Evolutionary conservation across 1,140 invertebrate species (phyloP).

Genomic region (Euwallacea similis): DNA sequence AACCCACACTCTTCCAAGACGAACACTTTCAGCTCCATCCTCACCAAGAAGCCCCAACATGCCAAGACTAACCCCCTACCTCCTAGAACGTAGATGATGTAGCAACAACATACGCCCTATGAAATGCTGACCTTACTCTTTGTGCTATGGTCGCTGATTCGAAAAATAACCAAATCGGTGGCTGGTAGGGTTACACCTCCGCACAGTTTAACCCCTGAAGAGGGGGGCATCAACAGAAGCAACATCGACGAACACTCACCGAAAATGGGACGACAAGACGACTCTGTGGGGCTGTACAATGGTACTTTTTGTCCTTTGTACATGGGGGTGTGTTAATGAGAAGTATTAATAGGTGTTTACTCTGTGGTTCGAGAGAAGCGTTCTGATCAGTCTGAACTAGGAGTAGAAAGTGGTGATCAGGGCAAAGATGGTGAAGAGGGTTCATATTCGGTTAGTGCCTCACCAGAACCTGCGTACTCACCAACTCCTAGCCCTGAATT

Average conservation of each 20-base stretch:
- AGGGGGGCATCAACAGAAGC: slow-evolving; percentile 15
- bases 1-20: no score
- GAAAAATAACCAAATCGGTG: slow-evolving; percentile 47
- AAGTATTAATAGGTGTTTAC: slow-evolving; percentile 18
- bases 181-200: slow-evolving; percentile 29
- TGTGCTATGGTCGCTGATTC: slow-evolving; percentile 55
- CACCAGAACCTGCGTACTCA: slow-evolving; percentile 32
- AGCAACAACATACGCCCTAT: slow-evolving; percentile 16
- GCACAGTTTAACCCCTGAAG: slow-evolving; percentile 30
- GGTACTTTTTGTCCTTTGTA: slow-evolving; percentile 8
- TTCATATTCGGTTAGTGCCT: slow-evolving; percentile 18
- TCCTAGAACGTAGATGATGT: no score
- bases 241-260: slow-evolving; percentile 13
- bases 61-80: no score
- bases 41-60: no score
- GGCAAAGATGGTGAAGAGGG: slow-evolving; percentile 31
- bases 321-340: not conserved
- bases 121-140: slow-evolving; percentile 56
- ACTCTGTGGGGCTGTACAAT: slow-evolving; percentile 7
- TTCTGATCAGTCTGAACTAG: not conserved
- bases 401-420: slow-evolving; percentile 1
- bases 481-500: slow-evolving; percentile 39
- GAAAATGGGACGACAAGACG: slow-evolving; percentile 26
- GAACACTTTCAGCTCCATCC: no score
- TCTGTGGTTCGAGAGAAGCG: slow-evolving; percentile 19